These are phyloP conservation scores for Zonitis immaculata DNA, from an alignment of 2,888 invertebrate genomes.

Conservation along the genomic window DNA sequence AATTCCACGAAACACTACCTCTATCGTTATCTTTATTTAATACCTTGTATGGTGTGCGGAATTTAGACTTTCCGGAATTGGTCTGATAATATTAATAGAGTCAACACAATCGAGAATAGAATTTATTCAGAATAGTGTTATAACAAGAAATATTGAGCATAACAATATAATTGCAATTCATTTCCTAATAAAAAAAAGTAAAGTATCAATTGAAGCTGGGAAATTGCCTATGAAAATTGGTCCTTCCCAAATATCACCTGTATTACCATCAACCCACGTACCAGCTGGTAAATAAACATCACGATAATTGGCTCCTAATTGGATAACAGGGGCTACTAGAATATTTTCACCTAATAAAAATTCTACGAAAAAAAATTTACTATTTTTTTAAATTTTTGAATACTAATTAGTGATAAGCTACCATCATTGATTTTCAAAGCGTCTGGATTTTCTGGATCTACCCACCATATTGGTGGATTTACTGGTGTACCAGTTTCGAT, in stretches of 20 bases:
- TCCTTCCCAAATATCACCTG: constrained; percentile 51
- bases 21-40: too few species aligned
- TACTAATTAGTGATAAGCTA: constrained; percentile 35
- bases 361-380: constrained; percentile 53
- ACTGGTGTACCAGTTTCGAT: constrained; percentile 63
- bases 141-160: not conserved
- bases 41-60: too few species aligned
- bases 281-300: constrained; percentile 75
- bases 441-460: constrained; percentile 61
- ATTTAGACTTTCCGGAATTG: too few species aligned
- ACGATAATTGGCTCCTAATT: constrained; percentile 56
- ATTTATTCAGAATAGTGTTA: too few species aligned
- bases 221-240: constrained; percentile 61
- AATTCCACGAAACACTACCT: too few species aligned
- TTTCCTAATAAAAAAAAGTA: constrained; percentile 61
- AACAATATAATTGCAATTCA: not conserved
- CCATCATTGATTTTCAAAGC: constrained; percentile 59
- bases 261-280: constrained; percentile 64
- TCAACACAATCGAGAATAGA: too few species aligned
- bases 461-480: constrained; percentile 83
- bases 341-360: constrained; percentile 73
- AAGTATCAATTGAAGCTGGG: constrained; percentile 60
- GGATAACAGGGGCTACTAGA: constrained; percentile 72
- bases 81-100: too few species aligned
- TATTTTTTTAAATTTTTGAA: not conserved